Conservation (phyloP, 1,140 invertebrate species). For the Zaprionus nigranus region DNA sequence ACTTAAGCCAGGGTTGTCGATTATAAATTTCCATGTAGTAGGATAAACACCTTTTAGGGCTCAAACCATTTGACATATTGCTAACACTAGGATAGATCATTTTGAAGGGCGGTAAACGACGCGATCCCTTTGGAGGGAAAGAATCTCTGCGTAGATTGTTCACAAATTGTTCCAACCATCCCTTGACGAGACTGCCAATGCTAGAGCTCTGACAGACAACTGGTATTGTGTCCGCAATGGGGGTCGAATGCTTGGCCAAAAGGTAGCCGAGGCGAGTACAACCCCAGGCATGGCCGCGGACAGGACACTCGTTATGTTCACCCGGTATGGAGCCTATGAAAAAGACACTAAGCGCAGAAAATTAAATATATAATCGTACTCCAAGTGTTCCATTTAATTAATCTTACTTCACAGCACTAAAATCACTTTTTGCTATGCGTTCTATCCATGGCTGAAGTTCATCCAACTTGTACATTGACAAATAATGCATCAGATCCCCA, state of each 20-base stretch:
- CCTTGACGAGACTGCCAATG: slow-evolving; percentile 92
- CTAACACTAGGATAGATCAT: slow-evolving; percentile 15
- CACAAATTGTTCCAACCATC: slow-evolving; percentile 88
- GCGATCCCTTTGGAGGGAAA: background rate
- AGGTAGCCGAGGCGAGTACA: slow-evolving; percentile 5
- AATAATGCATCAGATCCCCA: slow-evolving; percentile 85
- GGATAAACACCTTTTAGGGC: background rate
- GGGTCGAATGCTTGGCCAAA: slow-evolving; percentile 87
- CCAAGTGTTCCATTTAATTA: slow-evolving; percentile 60
- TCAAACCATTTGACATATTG: background rate
- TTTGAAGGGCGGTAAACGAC: slow-evolving; percentile 5
- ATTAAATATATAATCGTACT: background rate
- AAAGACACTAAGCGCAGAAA: slow-evolving; percentile 14
- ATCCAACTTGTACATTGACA: slow-evolving; percentile 89
- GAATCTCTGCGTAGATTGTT: slow-evolving; percentile 1
- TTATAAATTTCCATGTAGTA: background rate
- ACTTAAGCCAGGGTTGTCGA: slow-evolving; percentile 84
- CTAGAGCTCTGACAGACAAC: slow-evolving; percentile 93
- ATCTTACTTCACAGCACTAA: slow-evolving; percentile 90
- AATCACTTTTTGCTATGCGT: slow-evolving; percentile 89
- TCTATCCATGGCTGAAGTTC: slow-evolving; percentile 89
- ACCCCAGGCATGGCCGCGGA: background rate
- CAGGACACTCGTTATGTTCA: background rate
- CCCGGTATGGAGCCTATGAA: slow-evolving; percentile 15
- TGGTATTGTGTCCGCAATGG: slow-evolving; percentile 72